These are phyloP conservation scores for Amphimallon solstitiale DNA, from an alignment of 2,888 invertebrate species.

Conservation along the genomic window DNA sequence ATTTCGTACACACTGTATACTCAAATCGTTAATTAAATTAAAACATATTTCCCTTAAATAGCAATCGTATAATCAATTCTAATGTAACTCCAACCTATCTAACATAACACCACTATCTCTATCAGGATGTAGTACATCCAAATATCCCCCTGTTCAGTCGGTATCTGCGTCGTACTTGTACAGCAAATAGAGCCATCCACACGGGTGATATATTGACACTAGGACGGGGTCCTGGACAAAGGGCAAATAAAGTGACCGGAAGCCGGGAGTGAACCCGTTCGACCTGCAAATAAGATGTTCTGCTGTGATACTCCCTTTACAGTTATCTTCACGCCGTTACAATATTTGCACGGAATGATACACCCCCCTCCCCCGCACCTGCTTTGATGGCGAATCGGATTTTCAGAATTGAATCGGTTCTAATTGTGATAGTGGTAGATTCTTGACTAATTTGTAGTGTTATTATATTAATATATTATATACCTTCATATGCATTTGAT, in stretches of 20 bases:
- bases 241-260: conserved; percentile 61
- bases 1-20: no score
- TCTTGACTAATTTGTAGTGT: no score
- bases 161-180: conserved; percentile 45
- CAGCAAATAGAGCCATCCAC: conserved; percentile 56
- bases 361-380: no score
- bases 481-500: no score
- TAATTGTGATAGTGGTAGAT: no score
- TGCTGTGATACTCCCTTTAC: conserved; percentile 47
- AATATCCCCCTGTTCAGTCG: neutral
- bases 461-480: no score
- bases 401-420: no score
- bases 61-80: no score
- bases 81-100: conserved; percentile 6
- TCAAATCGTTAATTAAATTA: no score
- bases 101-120: conserved; percentile 13
- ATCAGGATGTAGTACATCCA: neutral
- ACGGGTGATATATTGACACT: conserved; percentile 60
- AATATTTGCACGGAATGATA: conserved; percentile 39
- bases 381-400: no score
- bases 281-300: conserved; percentile 61
- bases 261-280: conserved; percentile 56
- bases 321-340: conserved; percentile 40
- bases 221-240: conserved; percentile 54
- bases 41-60: no score